Percentiles rank a stretch among this genome's conserved stretches.
These are phyloP conservation scores for Thymelicus acteon DNA, from an alignment of 2,888 invertebrate species.

Conservation along the genomic window DNA sequence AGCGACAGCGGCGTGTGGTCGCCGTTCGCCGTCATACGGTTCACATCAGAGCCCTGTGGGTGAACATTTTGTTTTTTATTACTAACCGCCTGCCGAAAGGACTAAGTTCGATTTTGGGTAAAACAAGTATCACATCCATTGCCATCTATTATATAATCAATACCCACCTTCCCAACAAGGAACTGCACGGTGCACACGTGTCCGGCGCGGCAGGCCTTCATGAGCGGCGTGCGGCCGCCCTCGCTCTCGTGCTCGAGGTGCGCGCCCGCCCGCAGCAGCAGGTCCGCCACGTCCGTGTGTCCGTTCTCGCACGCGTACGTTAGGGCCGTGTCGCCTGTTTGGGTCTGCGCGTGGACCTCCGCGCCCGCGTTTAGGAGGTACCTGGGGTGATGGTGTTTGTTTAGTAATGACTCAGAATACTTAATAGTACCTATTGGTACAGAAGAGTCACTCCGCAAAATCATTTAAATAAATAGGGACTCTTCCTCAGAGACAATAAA, in stretches of 20 bases:
- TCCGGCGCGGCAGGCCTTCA: constrained; percentile 99
- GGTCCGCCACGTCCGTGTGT: constrained; percentile 98
- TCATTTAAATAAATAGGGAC: no score
- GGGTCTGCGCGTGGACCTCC: constrained; percentile 96
- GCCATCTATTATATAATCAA: no score
- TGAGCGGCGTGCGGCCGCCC: constrained; percentile 98
- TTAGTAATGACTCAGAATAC: no score
- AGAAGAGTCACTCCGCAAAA: no score
- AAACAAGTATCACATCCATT: no score
- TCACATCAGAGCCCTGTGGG: constrained; percentile 74
- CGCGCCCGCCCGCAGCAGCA: constrained; percentile 95
- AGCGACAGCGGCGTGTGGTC: constrained; percentile 98
- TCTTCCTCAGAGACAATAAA: no score
- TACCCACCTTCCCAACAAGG: constrained; percentile 91
- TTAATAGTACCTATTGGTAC: no score
- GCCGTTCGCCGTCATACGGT: constrained; percentile 93
- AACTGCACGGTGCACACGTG: constrained; percentile 98
- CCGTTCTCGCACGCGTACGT: constrained; percentile 99
- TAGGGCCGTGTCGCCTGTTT: constrained; percentile 97
- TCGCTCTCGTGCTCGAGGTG: constrained; percentile 98
- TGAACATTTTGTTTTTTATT: no score
- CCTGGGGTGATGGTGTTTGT: constrained; percentile 46
- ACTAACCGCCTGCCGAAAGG: no score
- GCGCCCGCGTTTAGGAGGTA: constrained; percentile 94
- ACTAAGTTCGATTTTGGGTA: no score